A percentile compares a stretch with the other conserved stretches of the same genome.
phyloP scores from a whole-genome alignment of 2,113 vertebrate species.

The Pimephales promelas region DNA sequence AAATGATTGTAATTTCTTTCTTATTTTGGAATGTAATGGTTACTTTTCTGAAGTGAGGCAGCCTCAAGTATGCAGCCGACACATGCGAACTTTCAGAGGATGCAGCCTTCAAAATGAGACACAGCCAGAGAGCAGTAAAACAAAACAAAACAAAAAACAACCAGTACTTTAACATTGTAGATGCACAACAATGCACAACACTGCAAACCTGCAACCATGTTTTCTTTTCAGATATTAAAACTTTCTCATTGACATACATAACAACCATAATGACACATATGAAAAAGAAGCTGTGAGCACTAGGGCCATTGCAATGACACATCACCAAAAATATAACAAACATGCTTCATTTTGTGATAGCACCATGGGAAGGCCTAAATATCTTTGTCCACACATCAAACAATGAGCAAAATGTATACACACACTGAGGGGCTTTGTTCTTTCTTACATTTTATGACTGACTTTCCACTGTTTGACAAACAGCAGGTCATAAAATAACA shows the following conservation, averaged over 20 bases:
- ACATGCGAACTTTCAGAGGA: too few species aligned
- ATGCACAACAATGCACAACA: constrained; percentile 3
- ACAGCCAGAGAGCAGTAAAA: background rate
- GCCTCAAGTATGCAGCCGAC: too few species aligned
- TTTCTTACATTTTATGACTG: background rate
- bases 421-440: background rate
- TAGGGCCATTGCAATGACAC: background rate
- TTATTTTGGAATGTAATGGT: too few species aligned
- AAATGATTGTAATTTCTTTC: too few species aligned
- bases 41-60: too few species aligned
- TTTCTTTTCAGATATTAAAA: background rate
- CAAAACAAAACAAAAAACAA: background rate
- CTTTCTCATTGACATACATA: background rate
- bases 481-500: background rate
- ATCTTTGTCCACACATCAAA: background rate
- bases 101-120: too few species aligned
- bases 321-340: background rate
- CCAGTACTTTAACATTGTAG: background rate
- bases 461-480: constrained; percentile 14
- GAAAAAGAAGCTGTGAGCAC: background rate
- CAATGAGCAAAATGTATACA: background rate
- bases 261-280: background rate
- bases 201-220: background rate
- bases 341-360: background rate
- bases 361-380: background rate